Base-by-base conservation (phyloP, 2,888 invertebrate genomes). In the Paralinhomoeus sp. region DNA sequence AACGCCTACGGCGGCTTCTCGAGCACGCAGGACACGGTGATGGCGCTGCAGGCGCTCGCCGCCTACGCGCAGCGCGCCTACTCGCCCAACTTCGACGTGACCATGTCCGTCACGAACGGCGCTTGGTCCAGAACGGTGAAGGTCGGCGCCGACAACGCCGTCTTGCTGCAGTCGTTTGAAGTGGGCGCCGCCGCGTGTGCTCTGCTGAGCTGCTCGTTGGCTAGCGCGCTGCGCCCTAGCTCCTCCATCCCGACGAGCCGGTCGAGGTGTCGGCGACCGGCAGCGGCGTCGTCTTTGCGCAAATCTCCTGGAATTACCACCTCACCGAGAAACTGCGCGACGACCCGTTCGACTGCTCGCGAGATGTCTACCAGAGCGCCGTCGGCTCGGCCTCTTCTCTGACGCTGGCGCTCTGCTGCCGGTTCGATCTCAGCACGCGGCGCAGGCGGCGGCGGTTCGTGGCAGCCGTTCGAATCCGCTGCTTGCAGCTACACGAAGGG, bases 101-200 rank as follows among this genome's bases (percentile, higher is more conserved):
- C 69, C 40, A 62, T 76, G 2, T 68, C 65, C 13, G 72, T 74
- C 41, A 66, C 66, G 3, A 67, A 67, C 50, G 64, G 63, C 58
- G 73, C 54, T 66, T 50, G 54, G 50, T 41, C 54, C 39, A 50
- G 53, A 23, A 43, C 43, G 15, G 55, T 58, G 46, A 47, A 45
- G 17, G 49, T 60, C 40, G 51, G 49, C 3, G 37, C 50, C 5
- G 46, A 47, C 21, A 60, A 60, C 44, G 45, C 55, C 12, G 74
- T 84, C 66, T 75, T 82, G 44, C 72, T 83, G 39, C 84, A 85
- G 63, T 77, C 76, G 50, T 73, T 76, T 57, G 71, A 76, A 64
- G 80, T 80, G 62, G 63, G 44, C 15, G 17, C 9, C 7, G 34
- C 24, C 22, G 20, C 20, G 3, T 24, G 37, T 22, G 22, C n/a